Evolutionary conservation across 2,113 vertebrate species (phyloP).

Genomic region (human): DNA sequence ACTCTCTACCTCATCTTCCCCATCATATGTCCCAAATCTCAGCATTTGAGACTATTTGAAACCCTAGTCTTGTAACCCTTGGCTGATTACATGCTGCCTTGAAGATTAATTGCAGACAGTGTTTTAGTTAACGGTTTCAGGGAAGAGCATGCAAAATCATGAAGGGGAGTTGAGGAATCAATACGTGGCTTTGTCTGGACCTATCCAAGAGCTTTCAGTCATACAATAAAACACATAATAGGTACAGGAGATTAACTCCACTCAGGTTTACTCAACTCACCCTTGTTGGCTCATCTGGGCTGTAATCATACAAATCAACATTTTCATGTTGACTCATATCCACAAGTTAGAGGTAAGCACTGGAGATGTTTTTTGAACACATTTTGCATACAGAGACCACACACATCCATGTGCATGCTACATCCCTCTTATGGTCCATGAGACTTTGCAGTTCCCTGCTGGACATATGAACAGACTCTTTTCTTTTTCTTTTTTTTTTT

Average conservation of each 20-base stretch:
- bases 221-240: slow-evolving; percentile 66
- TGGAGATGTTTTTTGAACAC: neutral
- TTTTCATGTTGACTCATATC: neutral
- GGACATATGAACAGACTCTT: neutral
- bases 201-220: slow-evolving; percentile 68
- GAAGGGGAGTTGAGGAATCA: slow-evolving; percentile 60
- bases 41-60: slow-evolving; percentile 61
- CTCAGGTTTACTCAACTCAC: neutral
- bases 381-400: neutral
- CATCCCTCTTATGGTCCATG: neutral
- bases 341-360: neutral
- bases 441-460: neutral
- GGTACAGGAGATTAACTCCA: slow-evolving; percentile 36
- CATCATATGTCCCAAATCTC: slow-evolving; percentile 38
- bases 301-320: neutral
- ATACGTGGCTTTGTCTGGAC: slow-evolving; percentile 75
- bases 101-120: slow-evolving; percentile 85
- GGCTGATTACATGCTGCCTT: slow-evolving; percentile 76
- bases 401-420: neutral
- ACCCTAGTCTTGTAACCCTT: slow-evolving; percentile 64
- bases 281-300: neutral
- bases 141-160: slow-evolving; percentile 66
- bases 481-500: neutral
- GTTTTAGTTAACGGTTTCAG: slow-evolving; percentile 80
- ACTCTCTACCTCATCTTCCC: neutral